These are phyloP conservation scores for Chirona hameri DNA, from an alignment of 2,888 invertebrate genomes.

Conservation along the genomic window DNA sequence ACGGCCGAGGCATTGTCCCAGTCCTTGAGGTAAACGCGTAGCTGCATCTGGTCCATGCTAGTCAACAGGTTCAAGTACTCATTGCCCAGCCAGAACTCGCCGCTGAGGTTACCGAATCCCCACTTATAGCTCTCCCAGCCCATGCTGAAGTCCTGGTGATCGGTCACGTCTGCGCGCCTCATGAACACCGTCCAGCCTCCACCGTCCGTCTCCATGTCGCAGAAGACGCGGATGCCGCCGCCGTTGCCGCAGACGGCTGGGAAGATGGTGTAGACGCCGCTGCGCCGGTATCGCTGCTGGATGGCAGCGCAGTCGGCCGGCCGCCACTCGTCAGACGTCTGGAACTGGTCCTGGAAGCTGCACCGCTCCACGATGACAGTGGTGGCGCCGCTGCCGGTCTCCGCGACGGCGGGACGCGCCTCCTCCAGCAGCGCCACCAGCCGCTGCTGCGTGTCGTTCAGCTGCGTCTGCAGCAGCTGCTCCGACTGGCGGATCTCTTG, in stretches of 20 bases:
- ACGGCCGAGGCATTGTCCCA: constrained; percentile 57
- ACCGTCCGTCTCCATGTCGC: constrained; percentile 82
- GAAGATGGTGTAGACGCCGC: constrained; percentile 14
- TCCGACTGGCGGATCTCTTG: background rate
- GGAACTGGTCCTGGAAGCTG: background rate
- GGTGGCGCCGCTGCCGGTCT: background rate
- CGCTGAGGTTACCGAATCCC: constrained; percentile 83
- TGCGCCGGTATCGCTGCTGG: background rate
- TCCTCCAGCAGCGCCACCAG: background rate
- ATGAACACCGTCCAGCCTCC: constrained; percentile 94
- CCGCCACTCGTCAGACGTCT: background rate
- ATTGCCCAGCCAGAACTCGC: constrained; percentile 89
- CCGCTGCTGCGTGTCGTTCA: constrained; percentile 2
- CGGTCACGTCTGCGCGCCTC: constrained; percentile 81
- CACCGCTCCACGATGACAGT: constrained; percentile 10
- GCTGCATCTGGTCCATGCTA: constrained; percentile 82
- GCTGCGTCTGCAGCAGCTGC: background rate
- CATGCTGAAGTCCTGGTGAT: constrained; percentile 83
- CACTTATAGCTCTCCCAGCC: constrained; percentile 92
- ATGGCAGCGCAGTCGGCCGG: constrained; percentile 5
- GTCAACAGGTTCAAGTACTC: constrained; percentile 91
- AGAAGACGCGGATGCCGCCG: constrained; percentile 56
- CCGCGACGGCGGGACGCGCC: background rate
- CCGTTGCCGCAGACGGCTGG: background rate
- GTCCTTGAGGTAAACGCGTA: constrained; percentile 82